Evolutionary conservation across 2,113 vertebrate species (phyloP).

Genomic region (Myotis yumanensis): DNA sequence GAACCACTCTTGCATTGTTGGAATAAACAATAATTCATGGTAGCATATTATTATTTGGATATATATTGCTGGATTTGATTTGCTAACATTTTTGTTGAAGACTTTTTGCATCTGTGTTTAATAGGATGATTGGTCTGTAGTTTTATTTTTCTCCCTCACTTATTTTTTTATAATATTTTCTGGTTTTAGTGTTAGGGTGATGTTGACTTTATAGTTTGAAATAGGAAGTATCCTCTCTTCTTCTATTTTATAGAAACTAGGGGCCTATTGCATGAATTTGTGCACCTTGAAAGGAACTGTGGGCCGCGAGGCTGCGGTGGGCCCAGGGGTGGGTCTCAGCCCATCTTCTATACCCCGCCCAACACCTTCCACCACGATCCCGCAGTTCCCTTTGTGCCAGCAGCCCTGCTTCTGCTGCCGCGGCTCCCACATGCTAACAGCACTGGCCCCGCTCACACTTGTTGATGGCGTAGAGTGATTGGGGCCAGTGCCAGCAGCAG

Average conservation of each 20-base stretch:
- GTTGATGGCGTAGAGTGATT: too few species aligned
- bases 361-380: too few species aligned
- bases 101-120: background rate
- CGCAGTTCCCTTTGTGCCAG: too few species aligned
- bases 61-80: background rate
- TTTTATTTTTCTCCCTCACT: background rate
- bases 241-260: background rate
- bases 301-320: too few species aligned
- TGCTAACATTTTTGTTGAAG: background rate
- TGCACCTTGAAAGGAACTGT: too few species aligned
- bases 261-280: too few species aligned
- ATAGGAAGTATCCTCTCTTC: background rate
- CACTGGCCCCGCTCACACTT: too few species aligned
- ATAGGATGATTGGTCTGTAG: background rate
- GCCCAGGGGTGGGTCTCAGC: too few species aligned
- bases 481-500: too few species aligned
- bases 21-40: background rate
- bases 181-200: background rate
- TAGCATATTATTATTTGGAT: background rate
- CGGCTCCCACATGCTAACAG: fast-evolving
- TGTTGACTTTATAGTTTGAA: background rate
- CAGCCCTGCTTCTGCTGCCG: too few species aligned
- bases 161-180: background rate
- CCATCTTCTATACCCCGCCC: too few species aligned
- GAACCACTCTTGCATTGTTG: background rate